Evolutionary conservation across 2,888 invertebrate genomes (phyloP), one percentile per base, ranked within the genome.

Genomic region (Volucella inflata): DNA sequence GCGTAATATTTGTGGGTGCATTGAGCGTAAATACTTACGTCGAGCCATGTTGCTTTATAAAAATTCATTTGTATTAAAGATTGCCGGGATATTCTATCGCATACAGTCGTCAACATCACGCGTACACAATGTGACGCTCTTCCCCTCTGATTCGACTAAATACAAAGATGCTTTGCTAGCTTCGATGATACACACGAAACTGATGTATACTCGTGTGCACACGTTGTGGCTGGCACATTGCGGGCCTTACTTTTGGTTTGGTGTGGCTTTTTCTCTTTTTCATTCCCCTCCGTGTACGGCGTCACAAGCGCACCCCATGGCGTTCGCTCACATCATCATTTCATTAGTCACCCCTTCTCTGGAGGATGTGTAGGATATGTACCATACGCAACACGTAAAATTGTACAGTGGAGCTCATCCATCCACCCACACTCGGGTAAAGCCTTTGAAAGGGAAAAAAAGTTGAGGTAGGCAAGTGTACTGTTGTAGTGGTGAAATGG

Each of bases 151-250:
- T 17, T 51, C 21, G 36, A 16, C 59, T 51, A 42, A 74, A 78
- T 12, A 83, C 83, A 83, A 78, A 74, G 78, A 83, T 75, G 74
- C 50, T 68, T 30, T 38, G 59, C 40, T 60, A n/a, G 42, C 40
- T 30, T 3, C 9, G 57, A 30, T 30, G 30, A 6, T 30, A 30
- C 30, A 30, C 30, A 30, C 30, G 30, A 30, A 4, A 6, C 30
- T 30, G n/a, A n/a, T n/a, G 30, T 30, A 6, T 4, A 30, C 30
- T 30, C 30, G 30, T 30, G 30, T 30, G 30, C 4, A 44, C n/a
- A 8, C 21, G 16, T 9, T 2, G 8, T 17, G 62, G 14, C 17
- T 17, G 62, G 14, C 17, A 55, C 64, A 38, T 64, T 72, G 51
- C 8, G 16, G 16, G 14, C 21, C 46, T 71, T 16, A 53, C 59